Conservation (phyloP, 2,888 invertebrate genomes). For the Syrphus vitripennis region DNA sequence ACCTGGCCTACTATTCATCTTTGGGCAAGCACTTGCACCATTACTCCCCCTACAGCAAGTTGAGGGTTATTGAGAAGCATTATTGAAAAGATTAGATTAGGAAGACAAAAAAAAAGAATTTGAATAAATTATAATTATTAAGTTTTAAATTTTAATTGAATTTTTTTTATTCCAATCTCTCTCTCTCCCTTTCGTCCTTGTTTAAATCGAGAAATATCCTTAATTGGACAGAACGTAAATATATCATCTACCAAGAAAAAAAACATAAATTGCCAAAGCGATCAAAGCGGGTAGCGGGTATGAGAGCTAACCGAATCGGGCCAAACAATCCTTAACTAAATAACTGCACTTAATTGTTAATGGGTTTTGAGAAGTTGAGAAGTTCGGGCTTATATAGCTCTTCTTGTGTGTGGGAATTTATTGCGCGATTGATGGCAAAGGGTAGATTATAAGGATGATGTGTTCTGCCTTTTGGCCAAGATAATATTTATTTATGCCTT, state of each 20-base stretch:
- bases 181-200: background rate
- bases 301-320: background rate
- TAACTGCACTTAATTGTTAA: constrained; percentile 21
- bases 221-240: constrained; percentile 16
- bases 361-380: constrained; percentile 1
- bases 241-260: background rate
- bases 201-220: background rate
- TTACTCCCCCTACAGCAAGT: constrained; percentile 76
- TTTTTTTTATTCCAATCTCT: background rate
- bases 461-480: constrained; percentile 19
- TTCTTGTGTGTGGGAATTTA: constrained; percentile 36
- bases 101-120: constrained; percentile 60
- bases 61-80: constrained; percentile 79
- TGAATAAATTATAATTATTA: constrained; percentile 61
- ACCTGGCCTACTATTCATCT: constrained; percentile 72
- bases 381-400: background rate
- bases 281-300: background rate
- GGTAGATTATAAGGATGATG: constrained; percentile 57
- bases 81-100: constrained; percentile 70
- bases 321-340: constrained; percentile 33
- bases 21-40: constrained; percentile 76
- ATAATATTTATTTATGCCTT: constrained; percentile 30
- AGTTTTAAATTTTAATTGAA: constrained; percentile 32
- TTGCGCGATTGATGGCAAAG: constrained; percentile 31
- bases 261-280: background rate